A percentile compares a stretch with the other conserved stretches of the same genome.
These are phyloP conservation scores for Ips nitidus DNA, from an alignment of 1,140 invertebrate species.

Conservation along the genomic window DNA sequence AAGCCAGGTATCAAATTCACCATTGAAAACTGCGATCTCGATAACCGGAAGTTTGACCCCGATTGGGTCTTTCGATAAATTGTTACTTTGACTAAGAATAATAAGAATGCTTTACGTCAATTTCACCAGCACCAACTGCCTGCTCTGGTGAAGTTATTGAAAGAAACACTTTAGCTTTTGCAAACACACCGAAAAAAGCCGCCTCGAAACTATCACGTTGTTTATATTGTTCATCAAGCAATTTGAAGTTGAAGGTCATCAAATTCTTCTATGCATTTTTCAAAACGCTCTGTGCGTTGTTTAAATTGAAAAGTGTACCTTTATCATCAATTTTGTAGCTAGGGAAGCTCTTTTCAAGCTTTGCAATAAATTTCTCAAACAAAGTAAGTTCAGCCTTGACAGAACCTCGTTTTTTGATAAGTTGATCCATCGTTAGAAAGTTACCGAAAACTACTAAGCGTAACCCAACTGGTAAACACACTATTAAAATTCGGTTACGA, in stretches of 20 bases:
- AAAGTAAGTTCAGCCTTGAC: not conserved
- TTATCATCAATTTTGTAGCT: not conserved
- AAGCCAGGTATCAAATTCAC: conserved; percentile 39
- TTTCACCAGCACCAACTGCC: not conserved
- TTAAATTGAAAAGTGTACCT: not conserved
- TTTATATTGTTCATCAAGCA: not conserved
- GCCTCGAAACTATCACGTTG: not conserved
- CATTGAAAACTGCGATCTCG: conserved; percentile 26
- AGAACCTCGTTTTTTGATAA: not conserved
- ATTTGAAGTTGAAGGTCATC: not conserved
- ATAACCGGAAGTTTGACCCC: conserved; percentile 12
- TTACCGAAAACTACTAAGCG: no score
- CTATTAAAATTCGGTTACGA: no score
- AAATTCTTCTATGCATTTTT: not conserved
- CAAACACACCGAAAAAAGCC: not conserved
- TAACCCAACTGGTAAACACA: no score
- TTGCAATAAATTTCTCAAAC: conserved; percentile 1
- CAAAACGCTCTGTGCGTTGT: not conserved
- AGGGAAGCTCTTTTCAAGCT: not conserved
- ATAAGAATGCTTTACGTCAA: not conserved
- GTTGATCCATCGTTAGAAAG: not conserved
- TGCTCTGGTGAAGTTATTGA: not conserved
- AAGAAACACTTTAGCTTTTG: not conserved
- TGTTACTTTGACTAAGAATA: not conserved
- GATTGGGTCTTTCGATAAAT: not conserved